Base-by-base conservation (phyloP, 2,113 vertebrate genomes). In the Pollachius pollachius region DNA sequence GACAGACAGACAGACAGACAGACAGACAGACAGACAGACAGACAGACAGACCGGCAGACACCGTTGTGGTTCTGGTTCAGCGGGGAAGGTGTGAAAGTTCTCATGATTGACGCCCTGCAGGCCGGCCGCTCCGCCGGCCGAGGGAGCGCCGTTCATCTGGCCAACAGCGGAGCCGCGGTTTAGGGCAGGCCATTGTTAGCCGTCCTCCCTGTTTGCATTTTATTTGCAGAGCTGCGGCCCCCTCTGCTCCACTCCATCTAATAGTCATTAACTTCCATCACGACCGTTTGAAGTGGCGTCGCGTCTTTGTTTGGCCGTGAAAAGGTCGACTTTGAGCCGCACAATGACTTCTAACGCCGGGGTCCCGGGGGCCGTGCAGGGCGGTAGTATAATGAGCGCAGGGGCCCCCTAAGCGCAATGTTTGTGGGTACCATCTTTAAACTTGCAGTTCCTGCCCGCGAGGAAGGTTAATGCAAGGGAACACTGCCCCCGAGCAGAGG, bases 231-330 rank as follows among this genome's bases (percentile, higher is more conserved):
- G 87, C 72, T 58, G 67, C 88, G 81, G 81, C 80, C 85, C 85
- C 70, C 65, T 88, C 80, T 82, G 1, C 41, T 48, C 9, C 11
- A 85, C 90, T 94, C 92, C 86, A 93, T 95, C 91, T 95, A 94
- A 93, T 91, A 92, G 94, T 95, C 94, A 96, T 96, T 96, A 96
- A 91, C 94, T 94, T 95, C 94, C 93, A 96, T 96, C 94, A 93
- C 93, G 73, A 80, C 84, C 92, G 88, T 96, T 96, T 96, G 95
- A 96, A 95, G 94, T 95, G 59, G 87, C 78, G 70, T 88, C 82
- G 67, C 74, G 70, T 85, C 84, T 90, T 96, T 95, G 94, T 95
- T 74, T 88, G 80, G 77, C 18, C 4, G 79, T 87, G 84, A 92
- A 92, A 87, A 86, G 82, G 52, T 85, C 90, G 89, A 87, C 84